Conservation (phyloP, 2,113 vertebrate species). For the Monopterus albus region DNA sequence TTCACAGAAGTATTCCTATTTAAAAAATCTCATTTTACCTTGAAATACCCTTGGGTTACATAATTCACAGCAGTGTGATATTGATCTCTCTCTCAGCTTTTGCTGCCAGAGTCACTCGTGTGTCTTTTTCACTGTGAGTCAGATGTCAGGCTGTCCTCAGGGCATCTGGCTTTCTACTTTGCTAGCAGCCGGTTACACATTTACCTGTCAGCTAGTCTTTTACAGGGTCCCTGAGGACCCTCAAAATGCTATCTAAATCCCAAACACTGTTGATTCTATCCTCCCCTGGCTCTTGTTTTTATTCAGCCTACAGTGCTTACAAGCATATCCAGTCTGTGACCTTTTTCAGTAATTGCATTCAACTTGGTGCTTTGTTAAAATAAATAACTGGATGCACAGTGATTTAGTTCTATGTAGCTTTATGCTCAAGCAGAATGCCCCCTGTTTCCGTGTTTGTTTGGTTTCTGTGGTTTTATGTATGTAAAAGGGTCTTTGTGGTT, state of each 20-base stretch:
- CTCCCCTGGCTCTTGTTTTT: conserved; percentile 68
- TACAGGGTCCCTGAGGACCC: conserved; percentile 59
- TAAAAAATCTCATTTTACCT: neutral
- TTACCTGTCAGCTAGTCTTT: conserved; percentile 73
- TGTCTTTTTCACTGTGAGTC: conserved; percentile 45
- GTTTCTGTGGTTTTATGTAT: conserved; percentile 46
- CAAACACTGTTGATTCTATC: conserved; percentile 70
- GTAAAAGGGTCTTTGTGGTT: conserved; percentile 49
- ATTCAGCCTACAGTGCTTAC: conserved; percentile 54
- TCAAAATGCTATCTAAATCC: conserved; percentile 53
- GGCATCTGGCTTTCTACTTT: conserved; percentile 57
- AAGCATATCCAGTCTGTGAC: conserved; percentile 44
- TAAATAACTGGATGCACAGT: conserved; percentile 1
- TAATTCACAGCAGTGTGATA: conserved; percentile 37
- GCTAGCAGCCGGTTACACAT: conserved; percentile 50
- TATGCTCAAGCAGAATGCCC: conserved; percentile 16
- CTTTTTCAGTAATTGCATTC: conserved; percentile 32
- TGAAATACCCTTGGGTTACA: conserved; percentile 28
- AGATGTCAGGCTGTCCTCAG: conserved; percentile 60
- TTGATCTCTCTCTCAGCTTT: conserved; percentile 37
- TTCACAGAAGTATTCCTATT: conserved; percentile 10
- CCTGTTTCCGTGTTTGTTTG: conserved; percentile 42
- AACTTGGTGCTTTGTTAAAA: conserved; percentile 32
- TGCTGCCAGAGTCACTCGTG: conserved; percentile 49
- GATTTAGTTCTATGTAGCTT: conserved; percentile 27